A percentile compares a stretch with the other conserved stretches of the same genome.
phyloP scores from a whole-genome alignment of 1,140 invertebrate genomes.

The Rhyacophila brunnea region DNA sequence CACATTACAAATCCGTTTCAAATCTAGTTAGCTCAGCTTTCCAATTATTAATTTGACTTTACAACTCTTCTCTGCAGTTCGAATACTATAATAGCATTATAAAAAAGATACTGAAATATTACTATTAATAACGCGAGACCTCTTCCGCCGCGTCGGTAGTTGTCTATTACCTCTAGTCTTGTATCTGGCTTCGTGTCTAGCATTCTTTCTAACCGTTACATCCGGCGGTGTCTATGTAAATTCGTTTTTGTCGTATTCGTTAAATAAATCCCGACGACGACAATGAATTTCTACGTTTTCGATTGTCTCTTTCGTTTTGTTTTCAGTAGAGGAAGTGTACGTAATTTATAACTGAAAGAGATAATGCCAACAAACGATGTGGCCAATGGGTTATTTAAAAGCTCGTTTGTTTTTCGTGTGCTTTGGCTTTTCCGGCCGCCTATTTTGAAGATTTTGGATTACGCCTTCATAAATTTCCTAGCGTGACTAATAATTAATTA shows the following conservation, averaged over 20 bases:
- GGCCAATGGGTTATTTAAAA: not conserved
- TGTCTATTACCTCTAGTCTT: not conserved
- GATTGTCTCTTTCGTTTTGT: not conserved
- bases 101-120: conserved; percentile 25
- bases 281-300: not conserved
- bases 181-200: conserved; percentile 9
- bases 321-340: conserved; percentile 1
- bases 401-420: not conserved
- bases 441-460: too few relatives aligned
- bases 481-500: too few relatives aligned
- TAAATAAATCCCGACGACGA: not conserved
- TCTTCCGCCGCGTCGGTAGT: not conserved
- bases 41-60: too few relatives aligned
- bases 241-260: not conserved
- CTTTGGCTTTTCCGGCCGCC: not conserved
- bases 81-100: not conserved
- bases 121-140: conserved; percentile 17
- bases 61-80: too few relatives aligned
- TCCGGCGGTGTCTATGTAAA: conserved; percentile 8
- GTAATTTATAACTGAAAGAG: conserved; percentile 4
- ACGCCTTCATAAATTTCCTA: too few relatives aligned
- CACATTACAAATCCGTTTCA: too few relatives aligned
- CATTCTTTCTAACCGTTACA: conserved; percentile 16
- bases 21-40: too few relatives aligned
- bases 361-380: not conserved